Evolutionary conservation across 2,888 invertebrate species (phyloP).

Genomic region (Drosophila fulvimacula): DNA sequence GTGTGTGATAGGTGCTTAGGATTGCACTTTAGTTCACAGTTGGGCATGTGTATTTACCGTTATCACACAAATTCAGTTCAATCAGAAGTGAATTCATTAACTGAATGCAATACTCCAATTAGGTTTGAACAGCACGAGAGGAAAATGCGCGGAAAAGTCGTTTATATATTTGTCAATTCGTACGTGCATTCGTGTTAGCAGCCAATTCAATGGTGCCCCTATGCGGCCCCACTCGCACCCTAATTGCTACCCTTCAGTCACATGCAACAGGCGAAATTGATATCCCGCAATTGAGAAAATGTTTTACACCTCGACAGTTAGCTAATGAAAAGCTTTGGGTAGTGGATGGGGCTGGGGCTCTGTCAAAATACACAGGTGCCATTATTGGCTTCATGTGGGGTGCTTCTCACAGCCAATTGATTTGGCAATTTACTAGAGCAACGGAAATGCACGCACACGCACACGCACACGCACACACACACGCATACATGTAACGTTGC

Average conservation of each 20-base stretch:
- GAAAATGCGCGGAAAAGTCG: constrained; percentile 28
- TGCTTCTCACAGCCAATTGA: constrained; percentile 63
- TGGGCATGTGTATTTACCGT: constrained; percentile 52
- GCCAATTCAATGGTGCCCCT: not conserved
- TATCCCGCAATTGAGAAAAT: constrained; percentile 31
- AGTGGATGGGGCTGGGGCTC: not conserved
- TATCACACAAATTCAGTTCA: constrained; percentile 53
- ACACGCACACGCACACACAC: not conserved
- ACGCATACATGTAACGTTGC: constrained; percentile 23
- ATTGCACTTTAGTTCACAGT: constrained; percentile 20
- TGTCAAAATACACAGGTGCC: constrained; percentile 23
- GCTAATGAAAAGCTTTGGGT: constrained; percentile 11
- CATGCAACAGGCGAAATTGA: constrained; percentile 55
- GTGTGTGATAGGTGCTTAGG: constrained; percentile 21
- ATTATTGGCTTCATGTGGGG: constrained; percentile 30
- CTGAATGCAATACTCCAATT: constrained; percentile 60
- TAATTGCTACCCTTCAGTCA: not conserved
- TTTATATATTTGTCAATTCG: constrained; percentile 36
- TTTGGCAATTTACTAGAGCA: constrained; percentile 71
- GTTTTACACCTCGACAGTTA: constrained; percentile 4
- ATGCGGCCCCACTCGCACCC: not conserved
- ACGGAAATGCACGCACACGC: constrained; percentile 33
- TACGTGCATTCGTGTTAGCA: constrained; percentile 5
- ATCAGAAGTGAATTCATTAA: constrained; percentile 57
- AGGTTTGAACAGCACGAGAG: constrained; percentile 31